These are phyloP conservation scores for Microcebus tavaratra DNA, from an alignment of 2,113 vertebrate species.

Conservation along the genomic window DNA sequence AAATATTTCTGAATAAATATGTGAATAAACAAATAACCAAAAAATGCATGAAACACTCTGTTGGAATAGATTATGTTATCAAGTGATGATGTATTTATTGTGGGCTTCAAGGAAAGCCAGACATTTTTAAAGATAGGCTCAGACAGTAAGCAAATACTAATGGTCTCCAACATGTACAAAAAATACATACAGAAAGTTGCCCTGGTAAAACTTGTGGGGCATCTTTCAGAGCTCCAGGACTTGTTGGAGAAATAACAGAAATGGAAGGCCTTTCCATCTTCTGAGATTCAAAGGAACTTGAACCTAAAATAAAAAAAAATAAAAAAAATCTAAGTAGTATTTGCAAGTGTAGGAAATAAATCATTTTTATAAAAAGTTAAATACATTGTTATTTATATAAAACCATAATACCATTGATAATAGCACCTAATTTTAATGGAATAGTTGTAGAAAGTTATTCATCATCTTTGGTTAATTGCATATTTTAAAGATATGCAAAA, in stretches of 20 bases:
- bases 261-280: slow-evolving; percentile 99
- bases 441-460: neutral
- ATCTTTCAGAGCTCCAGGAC: slow-evolving; percentile 95
- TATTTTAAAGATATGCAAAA: neutral
- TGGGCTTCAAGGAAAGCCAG: neutral
- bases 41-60: neutral
- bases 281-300: slow-evolving; percentile 99
- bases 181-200: slow-evolving; percentile 94
- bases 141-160: neutral
- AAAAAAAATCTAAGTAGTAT: neutral
- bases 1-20: neutral
- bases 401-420: neutral
- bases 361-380: slow-evolving; percentile 27
- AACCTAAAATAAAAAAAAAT: slow-evolving; percentile 86
- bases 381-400: neutral
- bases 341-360: neutral
- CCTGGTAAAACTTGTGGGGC: slow-evolving; percentile 95
- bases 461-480: neutral
- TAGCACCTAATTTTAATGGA: neutral
- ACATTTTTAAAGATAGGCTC: neutral
- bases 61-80: neutral
- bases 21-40: neutral
- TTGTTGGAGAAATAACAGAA: slow-evolving; percentile 98
- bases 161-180: neutral
- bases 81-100: neutral